phyloP scores from a whole-genome alignment of 2,888 invertebrate species.

The Bedellia somnulentella region DNA sequence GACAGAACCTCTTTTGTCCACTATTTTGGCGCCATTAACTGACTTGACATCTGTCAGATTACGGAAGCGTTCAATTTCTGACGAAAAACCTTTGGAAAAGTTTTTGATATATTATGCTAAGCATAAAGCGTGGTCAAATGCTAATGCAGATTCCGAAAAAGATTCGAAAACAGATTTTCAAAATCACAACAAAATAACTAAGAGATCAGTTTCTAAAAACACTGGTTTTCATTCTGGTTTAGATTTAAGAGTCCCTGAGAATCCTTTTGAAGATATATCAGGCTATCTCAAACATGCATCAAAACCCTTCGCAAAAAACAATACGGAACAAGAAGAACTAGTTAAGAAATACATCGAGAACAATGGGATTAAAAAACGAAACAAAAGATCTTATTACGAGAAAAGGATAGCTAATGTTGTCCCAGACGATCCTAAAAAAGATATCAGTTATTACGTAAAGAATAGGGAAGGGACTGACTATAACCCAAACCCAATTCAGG shows the following conservation, averaged over 20 bases:
- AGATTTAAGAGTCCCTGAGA: conserved; percentile 15
- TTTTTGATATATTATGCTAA: conserved; percentile 32
- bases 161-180: conserved; percentile 17
- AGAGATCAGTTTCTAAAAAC: conserved; percentile 1
- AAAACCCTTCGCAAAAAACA: conserved; percentile 14
- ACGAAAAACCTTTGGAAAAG: conserved; percentile 18
- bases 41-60: no score
- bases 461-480: conserved; percentile 21
- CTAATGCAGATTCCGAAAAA: conserved; percentile 14
- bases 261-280: conserved; percentile 17
- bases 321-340: conserved; percentile 13
- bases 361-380: conserved; percentile 8
- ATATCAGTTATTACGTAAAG: conserved; percentile 32
- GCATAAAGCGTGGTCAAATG: conserved; percentile 30
- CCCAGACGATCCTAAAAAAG: conserved; percentile 20
- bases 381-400: neutral
- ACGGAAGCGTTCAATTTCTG: conserved; percentile 20
- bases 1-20: neutral
- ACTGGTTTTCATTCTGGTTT: no score
- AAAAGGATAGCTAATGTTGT: conserved; percentile 11
- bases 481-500: conserved; percentile 17
- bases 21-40: no score
- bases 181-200: conserved; percentile 5
- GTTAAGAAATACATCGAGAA: conserved; percentile 16
- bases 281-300: conserved; percentile 15